phyloP scores from a whole-genome alignment of 2,797 vertebrate species.

The Melanogrammus aeglefinus region DNA sequence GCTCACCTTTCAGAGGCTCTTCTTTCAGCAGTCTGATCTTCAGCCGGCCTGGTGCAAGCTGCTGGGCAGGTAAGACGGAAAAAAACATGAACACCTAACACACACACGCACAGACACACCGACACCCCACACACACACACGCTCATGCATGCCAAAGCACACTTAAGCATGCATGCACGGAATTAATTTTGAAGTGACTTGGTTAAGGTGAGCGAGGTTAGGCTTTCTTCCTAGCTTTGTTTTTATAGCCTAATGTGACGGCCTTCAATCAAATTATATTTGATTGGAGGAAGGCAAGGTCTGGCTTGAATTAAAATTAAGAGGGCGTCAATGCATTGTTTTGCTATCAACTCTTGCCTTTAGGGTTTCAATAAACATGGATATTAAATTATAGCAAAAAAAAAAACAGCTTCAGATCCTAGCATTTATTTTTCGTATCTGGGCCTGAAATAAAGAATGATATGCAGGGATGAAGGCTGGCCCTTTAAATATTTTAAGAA shows the following conservation, averaged over 20 bases:
- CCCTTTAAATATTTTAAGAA: neutral
- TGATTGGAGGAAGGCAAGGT: too few species aligned
- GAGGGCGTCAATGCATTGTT: neutral
- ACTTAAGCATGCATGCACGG: neutral
- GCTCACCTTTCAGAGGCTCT: slow-evolving; percentile 63
- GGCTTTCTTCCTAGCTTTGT: neutral
- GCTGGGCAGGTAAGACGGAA: slow-evolving; percentile 27
- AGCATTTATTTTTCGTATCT: neutral
- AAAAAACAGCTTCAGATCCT: neutral
- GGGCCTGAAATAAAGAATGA: neutral
- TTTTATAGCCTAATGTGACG: neutral
- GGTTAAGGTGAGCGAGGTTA: neutral
- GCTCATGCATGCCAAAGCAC: neutral
- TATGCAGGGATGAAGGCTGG: neutral
- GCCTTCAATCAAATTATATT: neutral
- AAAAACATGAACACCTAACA: slow-evolving; percentile 24
- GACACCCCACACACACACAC: too few species aligned
- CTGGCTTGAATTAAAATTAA: neutral
- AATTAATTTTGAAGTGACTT: neutral
- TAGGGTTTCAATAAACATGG: neutral
- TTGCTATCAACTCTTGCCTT: neutral
- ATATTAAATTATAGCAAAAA: neutral
- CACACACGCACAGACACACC: neutral
- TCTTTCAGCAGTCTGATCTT: slow-evolving; percentile 84
- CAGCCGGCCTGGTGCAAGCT: slow-evolving; percentile 78